These are phyloP conservation scores for Hedya salicella DNA, from an alignment of 2,888 invertebrate genomes.

Conservation along the genomic window DNA sequence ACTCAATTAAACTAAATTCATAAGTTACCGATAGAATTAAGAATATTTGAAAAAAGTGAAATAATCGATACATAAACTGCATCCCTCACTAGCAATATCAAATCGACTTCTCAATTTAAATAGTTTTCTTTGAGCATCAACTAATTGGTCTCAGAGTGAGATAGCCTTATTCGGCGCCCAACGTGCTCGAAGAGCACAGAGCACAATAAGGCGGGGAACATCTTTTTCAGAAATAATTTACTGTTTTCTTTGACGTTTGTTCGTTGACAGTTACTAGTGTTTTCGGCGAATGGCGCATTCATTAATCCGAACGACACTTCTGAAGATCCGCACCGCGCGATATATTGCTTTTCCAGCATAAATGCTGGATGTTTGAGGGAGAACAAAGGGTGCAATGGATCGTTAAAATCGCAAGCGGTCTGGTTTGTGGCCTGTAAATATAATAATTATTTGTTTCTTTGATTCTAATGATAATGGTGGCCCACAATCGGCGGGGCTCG, in stretches of 20 bases:
- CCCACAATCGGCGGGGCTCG: slow-evolving; percentile 40
- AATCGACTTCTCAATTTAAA: slow-evolving; percentile 52
- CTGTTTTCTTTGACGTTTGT: slow-evolving; percentile 53
- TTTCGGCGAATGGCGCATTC: slow-evolving; percentile 67
- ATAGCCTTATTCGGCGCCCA: slow-evolving; percentile 50
- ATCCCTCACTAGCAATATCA: slow-evolving; percentile 51
- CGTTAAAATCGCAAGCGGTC: slow-evolving; percentile 63
- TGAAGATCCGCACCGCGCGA: slow-evolving; percentile 60
- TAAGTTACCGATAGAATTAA: no score
- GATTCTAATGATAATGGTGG: slow-evolving; percentile 58
- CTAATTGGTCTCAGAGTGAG: slow-evolving; percentile 70
- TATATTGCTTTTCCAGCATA: slow-evolving; percentile 64
- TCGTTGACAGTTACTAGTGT: slow-evolving; percentile 70
- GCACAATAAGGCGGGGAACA: slow-evolving; percentile 69
- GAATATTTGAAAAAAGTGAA: no score
- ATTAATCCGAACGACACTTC: slow-evolving; percentile 69
- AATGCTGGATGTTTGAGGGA: slow-evolving; percentile 49
- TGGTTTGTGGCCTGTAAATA: slow-evolving; percentile 53
- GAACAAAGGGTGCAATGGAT: slow-evolving; percentile 78
- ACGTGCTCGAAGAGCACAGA: slow-evolving; percentile 55
- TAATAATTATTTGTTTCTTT: slow-evolving; percentile 61
- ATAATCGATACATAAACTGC: neutral
- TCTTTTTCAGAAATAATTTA: slow-evolving; percentile 75
- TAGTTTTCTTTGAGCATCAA: slow-evolving; percentile 65
- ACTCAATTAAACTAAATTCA: no score